phyloP scores from a whole-genome alignment of 1,140 invertebrate genomes.

The Carposina sasakii region DNA sequence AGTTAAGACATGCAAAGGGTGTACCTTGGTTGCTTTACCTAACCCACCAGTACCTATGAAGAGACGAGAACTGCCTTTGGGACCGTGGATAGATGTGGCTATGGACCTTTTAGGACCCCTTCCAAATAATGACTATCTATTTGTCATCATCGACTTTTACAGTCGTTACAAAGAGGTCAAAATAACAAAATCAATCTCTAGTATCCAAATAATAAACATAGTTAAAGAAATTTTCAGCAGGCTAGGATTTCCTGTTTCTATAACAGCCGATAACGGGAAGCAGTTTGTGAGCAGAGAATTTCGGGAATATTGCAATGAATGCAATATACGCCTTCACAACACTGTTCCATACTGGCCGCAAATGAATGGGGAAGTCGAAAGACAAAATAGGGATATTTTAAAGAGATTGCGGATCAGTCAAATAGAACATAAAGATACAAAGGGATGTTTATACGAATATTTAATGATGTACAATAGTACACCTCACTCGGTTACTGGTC shows the following conservation, averaged over 20 bases:
- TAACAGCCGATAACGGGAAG: slow-evolving; percentile 24
- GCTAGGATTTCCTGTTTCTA: slow-evolving; percentile 6
- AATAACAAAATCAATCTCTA: slow-evolving; percentile 8
- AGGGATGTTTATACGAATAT: slow-evolving; percentile 24
- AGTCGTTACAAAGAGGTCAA: slow-evolving; percentile 13
- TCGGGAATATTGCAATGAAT: slow-evolving; percentile 16
- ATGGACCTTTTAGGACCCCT: slow-evolving; percentile 23
- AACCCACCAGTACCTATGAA: slow-evolving; percentile 21
- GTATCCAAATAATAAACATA: slow-evolving; percentile 14
- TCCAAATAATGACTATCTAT: slow-evolving; percentile 17
- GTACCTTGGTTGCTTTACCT: slow-evolving; percentile 28
- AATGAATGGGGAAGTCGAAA: slow-evolving; percentile 38
- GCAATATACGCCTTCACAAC: slow-evolving; percentile 22
- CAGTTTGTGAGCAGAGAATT: slow-evolving; percentile 26
- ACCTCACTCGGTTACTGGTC: slow-evolving; percentile 30
- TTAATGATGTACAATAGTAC: slow-evolving; percentile 36
- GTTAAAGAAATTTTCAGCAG: slow-evolving; percentile 15
- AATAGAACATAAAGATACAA: slow-evolving; percentile 16
- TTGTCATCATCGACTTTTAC: slow-evolving; percentile 16
- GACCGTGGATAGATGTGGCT: slow-evolving; percentile 21
- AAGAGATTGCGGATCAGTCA: slow-evolving; percentile 26
- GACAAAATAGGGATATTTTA: slow-evolving; percentile 30
- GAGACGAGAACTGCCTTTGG: slow-evolving; percentile 18
- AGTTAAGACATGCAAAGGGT: slow-evolving; percentile 53
- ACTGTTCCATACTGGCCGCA: slow-evolving; percentile 31